Base-by-base conservation (phyloP, 2,888 invertebrate species). In the Chrysolina oricalcia region DNA sequence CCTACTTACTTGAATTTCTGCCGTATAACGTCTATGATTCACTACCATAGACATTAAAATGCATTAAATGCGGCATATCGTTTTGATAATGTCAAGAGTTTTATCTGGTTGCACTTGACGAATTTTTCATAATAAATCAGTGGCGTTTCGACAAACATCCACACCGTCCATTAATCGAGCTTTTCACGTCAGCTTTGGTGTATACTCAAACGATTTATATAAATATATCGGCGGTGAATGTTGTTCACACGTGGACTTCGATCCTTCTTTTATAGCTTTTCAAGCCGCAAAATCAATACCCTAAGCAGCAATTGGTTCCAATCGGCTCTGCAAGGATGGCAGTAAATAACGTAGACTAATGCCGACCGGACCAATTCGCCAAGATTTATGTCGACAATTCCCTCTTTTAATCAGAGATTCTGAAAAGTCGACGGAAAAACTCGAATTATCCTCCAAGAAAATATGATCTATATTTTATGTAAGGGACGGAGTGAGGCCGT, bases 231-330 rank as follows among this genome's bases (percentile, higher is more conserved):
- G 62, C 65, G 72, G 73, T 70, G 74, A 35, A 70, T 76, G 72
- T 74, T 77, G 76, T 73, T 72, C 77, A 73, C 77, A 77, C 78
- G 78, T 80, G 77, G 75, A 78, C 77, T 76, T 56, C 72, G 75
- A 79, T 80, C 78, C 76, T 78, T 76, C 59, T 81, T 81, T 80
- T 80, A 81, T 81, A 75, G 80, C 74, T 64, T 79, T 59, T 75
- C 78, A 75, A 62, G 72, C 80, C 78, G 64, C 82, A 82, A 83
- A 84, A 85, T 86, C 86, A 83, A 85, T 85, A 83, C 83, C 78
- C 82, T 85, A 85, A 86, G 84, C 84, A 85, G 84, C 85, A 85
- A 86, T 85, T 85, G 86, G 85, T 83, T 83, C 84, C 82, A 85
- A 85, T 86, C 84, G 84, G 82, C 81, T 83, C 84, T 82, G 82